Conservation (phyloP, 2,888 invertebrate genomes). For the Diloba caeruleocephala region DNA sequence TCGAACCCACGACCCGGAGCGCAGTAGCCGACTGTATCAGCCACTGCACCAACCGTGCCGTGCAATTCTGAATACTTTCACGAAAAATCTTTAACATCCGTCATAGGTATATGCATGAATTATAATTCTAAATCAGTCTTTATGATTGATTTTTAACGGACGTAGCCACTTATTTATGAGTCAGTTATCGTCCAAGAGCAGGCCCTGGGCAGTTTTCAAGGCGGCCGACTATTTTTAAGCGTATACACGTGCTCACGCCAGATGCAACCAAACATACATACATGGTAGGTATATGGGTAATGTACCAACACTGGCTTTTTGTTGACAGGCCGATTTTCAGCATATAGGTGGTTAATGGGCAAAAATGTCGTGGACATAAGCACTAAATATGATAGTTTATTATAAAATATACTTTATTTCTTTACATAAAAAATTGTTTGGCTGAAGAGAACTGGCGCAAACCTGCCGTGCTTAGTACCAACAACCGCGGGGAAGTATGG, state of each 20-base stretch:
- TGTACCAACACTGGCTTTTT: background rate
- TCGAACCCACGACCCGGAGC: too few relatives aligned
- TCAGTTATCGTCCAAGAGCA: slow-evolving; percentile 54
- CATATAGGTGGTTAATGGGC: too few relatives aligned
- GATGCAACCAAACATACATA: slow-evolving; percentile 51
- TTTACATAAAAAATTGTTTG: too few relatives aligned
- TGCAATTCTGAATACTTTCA: background rate
- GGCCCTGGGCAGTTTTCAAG: slow-evolving; percentile 55
- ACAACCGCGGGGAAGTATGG: too few relatives aligned
- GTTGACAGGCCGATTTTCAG: too few relatives aligned
- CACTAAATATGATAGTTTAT: too few relatives aligned
- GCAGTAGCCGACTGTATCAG: too few relatives aligned
- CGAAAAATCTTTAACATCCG: background rate
- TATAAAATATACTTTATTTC: too few relatives aligned
- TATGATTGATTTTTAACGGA: slow-evolving; percentile 46
- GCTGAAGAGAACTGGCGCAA: too few relatives aligned
- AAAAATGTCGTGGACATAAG: too few relatives aligned
- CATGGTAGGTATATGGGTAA: background rate
- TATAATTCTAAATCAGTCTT: slow-evolving; percentile 27
- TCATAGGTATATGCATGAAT: slow-evolving; percentile 12
- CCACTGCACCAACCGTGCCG: too few relatives aligned
- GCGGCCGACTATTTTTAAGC: slow-evolving; percentile 60
- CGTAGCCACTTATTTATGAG: slow-evolving; percentile 28
- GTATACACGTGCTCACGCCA: slow-evolving; percentile 62
- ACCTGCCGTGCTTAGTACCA: too few relatives aligned